Conservation (phyloP, 2,797 vertebrate species). For the Holocentrus rufus region DNA sequence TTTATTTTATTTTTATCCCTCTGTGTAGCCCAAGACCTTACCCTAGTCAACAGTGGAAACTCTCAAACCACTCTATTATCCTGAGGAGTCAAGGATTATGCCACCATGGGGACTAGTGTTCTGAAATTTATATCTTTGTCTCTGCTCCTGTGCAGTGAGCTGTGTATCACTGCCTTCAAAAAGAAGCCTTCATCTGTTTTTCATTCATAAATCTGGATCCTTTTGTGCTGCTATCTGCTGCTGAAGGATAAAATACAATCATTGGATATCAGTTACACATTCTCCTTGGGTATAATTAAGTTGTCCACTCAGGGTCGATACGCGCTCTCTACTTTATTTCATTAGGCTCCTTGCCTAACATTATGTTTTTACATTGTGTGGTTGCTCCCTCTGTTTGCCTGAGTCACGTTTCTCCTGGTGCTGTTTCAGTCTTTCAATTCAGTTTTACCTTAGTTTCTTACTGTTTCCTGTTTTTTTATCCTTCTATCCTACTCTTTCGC, state of each 20-base stretch:
- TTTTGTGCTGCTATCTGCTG: constrained; percentile 47
- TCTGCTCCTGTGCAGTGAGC: constrained; percentile 49
- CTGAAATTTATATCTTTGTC: constrained; percentile 61
- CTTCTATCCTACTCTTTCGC: constrained; percentile 64
- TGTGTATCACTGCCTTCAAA: constrained; percentile 31
- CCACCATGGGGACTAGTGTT: constrained; percentile 40
- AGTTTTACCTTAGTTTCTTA: constrained; percentile 69
- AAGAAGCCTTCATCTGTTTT: constrained; percentile 36
- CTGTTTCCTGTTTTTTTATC: constrained; percentile 76
- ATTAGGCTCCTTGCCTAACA: constrained; percentile 59
- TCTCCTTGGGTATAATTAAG: constrained; percentile 78
- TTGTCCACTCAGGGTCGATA: constrained; percentile 78
- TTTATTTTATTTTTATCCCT: constrained; percentile 40
- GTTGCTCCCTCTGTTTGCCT: constrained; percentile 39
- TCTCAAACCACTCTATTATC: constrained; percentile 61
- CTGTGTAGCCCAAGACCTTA: constrained; percentile 58
- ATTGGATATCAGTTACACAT: constrained; percentile 67
- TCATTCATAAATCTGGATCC: constrained; percentile 66
- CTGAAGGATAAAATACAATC: constrained; percentile 65
- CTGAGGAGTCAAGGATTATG: constrained; percentile 58
- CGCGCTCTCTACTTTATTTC: constrained; percentile 72
- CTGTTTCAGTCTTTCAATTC: constrained; percentile 67
- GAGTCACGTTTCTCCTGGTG: constrained; percentile 54
- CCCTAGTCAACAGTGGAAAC: constrained; percentile 51
- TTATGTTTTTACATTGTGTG: constrained; percentile 60